These are phyloP conservation scores for Istiophorus platypterus DNA, from an alignment of 2,113 vertebrate genomes.

Conservation along the genomic window DNA sequence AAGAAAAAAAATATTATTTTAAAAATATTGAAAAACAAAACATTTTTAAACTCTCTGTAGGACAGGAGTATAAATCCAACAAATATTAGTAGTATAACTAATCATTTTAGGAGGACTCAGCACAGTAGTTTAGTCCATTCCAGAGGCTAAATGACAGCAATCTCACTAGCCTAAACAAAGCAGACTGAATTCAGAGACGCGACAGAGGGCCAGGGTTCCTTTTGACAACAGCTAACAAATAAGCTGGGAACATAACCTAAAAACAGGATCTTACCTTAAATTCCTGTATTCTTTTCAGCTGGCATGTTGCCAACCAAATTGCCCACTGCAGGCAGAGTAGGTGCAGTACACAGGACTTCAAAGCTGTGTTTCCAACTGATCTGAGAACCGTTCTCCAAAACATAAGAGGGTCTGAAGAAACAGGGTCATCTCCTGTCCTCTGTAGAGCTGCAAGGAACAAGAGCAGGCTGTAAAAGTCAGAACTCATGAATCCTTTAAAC, in stretches of 20 bases:
- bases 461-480: not conserved
- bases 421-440: conserved; percentile 29
- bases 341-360: conserved; percentile 44
- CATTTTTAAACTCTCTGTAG: too few species aligned
- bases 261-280: conserved; percentile 59
- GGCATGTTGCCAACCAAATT: conserved; percentile 76
- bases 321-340: conserved; percentile 83
- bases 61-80: too few species aligned
- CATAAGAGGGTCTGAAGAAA: conserved; percentile 32
- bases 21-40: too few species aligned
- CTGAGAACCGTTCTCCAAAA: conserved; percentile 75
- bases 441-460: conserved; percentile 69
- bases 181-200: not conserved
- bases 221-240: not conserved
- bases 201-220: not conserved
- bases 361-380: conserved; percentile 43
- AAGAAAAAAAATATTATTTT: too few species aligned
- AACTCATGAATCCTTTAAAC: not conserved
- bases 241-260: not conserved
- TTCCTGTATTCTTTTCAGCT: conserved; percentile 68
- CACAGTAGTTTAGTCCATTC: not conserved
- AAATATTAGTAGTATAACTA: too few species aligned
- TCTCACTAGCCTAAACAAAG: not conserved
- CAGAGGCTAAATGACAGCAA: not conserved
- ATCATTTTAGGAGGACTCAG: not conserved